These are phyloP conservation scores for Melipona bicolor DNA, from an alignment of 2,888 invertebrate species.

Conservation along the genomic window DNA sequence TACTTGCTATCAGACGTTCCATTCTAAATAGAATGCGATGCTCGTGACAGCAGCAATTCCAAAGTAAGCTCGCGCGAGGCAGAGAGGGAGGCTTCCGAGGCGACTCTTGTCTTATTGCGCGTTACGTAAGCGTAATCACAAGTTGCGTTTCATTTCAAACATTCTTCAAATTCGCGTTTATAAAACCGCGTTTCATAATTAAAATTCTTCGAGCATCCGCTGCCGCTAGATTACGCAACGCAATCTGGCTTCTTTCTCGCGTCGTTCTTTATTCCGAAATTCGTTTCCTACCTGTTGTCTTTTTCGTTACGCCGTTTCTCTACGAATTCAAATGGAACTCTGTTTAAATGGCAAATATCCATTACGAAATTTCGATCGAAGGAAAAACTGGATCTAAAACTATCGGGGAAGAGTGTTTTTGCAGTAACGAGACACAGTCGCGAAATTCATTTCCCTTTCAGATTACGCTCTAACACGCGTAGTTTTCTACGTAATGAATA, in stretches of 20 bases:
- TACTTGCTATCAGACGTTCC: neutral
- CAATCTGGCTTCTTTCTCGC: neutral
- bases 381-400: no score
- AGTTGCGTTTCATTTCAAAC: neutral
- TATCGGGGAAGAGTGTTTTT: neutral
- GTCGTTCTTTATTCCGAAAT: neutral
- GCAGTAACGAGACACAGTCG: neutral
- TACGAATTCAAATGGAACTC: neutral
- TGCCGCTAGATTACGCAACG: no score
- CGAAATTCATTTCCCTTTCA: neutral
- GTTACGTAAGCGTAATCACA: neutral
- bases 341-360: neutral
- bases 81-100: neutral
- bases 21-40: neutral
- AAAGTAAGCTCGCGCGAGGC: neutral
- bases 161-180: neutral
- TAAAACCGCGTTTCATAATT: neutral
- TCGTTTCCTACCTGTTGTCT: neutral
- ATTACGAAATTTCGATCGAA: no score
- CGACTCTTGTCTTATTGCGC: neutral
- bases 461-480: neutral
- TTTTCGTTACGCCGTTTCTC: neutral
- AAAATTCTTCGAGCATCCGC: neutral
- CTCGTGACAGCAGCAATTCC: conserved; percentile 18
- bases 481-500: no score